Percentiles rank a stretch among this genome's conserved stretches.
phyloP scores from a whole-genome alignment of 2,797 vertebrate genomes.

The Salmo trutta region DNA sequence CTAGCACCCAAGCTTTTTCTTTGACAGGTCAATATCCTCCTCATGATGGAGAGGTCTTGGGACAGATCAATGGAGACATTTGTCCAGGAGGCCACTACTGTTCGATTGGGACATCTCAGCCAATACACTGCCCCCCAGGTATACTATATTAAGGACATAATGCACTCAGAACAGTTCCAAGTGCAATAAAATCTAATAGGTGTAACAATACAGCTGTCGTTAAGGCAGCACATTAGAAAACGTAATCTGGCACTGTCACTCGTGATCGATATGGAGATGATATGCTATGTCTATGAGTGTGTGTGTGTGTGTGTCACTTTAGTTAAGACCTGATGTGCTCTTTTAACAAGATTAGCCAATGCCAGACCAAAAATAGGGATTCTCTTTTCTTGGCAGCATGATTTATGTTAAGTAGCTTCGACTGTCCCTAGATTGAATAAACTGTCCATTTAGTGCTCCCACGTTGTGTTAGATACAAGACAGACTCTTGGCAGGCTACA shows the following conservation, averaged over 20 bases:
- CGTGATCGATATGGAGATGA: neutral
- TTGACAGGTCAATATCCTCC: constrained; percentile 13
- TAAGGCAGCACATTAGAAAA: constrained; percentile 27
- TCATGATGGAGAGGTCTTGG: constrained; percentile 15
- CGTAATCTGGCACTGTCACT: constrained; percentile 35
- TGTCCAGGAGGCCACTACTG: constrained; percentile 83
- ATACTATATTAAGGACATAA: constrained; percentile 33
- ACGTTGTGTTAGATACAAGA: neutral
- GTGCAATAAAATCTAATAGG: constrained; percentile 47
- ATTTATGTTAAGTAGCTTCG: neutral
- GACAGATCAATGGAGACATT: constrained; percentile 69
- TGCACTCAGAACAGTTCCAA: neutral
- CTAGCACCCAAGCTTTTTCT: neutral
- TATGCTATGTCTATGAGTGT: constrained; percentile 11
- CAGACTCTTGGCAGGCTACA: neutral
- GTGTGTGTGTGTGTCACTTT: neutral
- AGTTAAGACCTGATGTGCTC: neutral
- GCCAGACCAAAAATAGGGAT: neutral
- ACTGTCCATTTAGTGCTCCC: neutral
- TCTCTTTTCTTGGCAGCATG: neutral
- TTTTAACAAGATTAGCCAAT: neutral
- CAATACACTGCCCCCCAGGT: constrained; percentile 80
- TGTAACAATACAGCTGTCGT: constrained; percentile 52
- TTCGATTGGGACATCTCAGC: constrained; percentile 70
- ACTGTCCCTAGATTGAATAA: neutral